These are phyloP conservation scores for Columba guinea DNA, from an alignment of 2,797 vertebrate genomes.

Conservation along the genomic window DNA sequence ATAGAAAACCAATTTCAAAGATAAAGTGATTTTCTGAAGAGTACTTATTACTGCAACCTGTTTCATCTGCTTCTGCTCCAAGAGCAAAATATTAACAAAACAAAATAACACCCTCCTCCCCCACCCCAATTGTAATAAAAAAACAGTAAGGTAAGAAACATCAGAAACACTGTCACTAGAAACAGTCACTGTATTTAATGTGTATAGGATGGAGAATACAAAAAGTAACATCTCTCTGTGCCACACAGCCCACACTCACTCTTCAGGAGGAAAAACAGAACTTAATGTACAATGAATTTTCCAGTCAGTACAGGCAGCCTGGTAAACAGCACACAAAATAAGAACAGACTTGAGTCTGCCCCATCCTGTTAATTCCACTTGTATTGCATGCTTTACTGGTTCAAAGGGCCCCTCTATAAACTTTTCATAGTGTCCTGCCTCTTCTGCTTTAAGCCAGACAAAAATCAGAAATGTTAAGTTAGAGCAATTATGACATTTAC, in stretches of 20 bases:
- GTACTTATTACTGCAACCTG: neutral
- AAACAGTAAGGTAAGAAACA: neutral
- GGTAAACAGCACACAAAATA: neutral
- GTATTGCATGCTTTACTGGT: neutral
- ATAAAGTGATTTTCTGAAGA: neutral
- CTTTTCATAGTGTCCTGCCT: neutral
- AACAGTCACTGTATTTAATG: neutral
- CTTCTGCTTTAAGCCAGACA: neutral
- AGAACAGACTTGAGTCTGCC: neutral
- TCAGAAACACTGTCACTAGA: neutral
- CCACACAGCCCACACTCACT: neutral
- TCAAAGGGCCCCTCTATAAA: neutral
- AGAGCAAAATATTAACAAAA: neutral
- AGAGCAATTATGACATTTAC: neutral
- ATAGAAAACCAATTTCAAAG: neutral
- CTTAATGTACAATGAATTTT: slow-evolving; percentile 20
- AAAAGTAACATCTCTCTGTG: neutral
- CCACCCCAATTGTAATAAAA: neutral
- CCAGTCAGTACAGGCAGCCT: neutral
- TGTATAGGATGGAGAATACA: neutral
- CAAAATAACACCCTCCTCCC: neutral
- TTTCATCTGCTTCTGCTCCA: neutral
- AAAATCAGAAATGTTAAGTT: neutral
- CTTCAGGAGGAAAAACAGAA: neutral
- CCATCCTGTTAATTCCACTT: neutral